Evolutionary conservation across 92 coral and sea anemone species (phyloP), one percentile per base, ranked within the genome.

Genomic region (Muricea muricata): DNA sequence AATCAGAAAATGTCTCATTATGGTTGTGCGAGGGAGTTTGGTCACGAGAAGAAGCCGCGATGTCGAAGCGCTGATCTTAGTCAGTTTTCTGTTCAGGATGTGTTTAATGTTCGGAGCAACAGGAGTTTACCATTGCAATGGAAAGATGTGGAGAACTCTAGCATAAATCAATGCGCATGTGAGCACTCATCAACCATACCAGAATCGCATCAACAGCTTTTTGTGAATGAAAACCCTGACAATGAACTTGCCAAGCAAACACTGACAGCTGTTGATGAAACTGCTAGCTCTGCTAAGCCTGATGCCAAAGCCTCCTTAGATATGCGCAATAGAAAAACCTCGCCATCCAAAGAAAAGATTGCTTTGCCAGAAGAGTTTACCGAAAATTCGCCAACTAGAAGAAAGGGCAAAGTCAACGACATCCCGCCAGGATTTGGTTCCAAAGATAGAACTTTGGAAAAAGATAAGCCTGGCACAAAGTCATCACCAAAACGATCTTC

Each of bases 61-160:
- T 63, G 70, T 20, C 37, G 37, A 8, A 63, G 70, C 4, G 70
- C 37, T 63, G 70, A 63, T 20, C 34, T 63, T 63, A 63, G 70
- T 63, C 28, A 0, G 39, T 32, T 63, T 4, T 26, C 70, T 63
- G 18, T 8, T 63, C 30, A 63, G 13, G 13, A 63, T 63, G 70
- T 8, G 14, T 57, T 23, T 14, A 23, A 3, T 25, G 15, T 6
- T 54, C 61, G 1, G 1, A 54, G 20, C 0, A 17, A 7, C 1
- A 8, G 25, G 61, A 23, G 23, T 54, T n/a, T n/a, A n/a, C n/a
- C n/a, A n/a, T n/a, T n/a, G n/a, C n/a, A n/a, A n/a, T n/a, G n/a
- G n/a, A n/a, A n/a, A 18, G 68, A 23, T 23, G 26, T 60, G 33
- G 68, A 24, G 4, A 29, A 23, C 9, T 21, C 66, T 4, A 13